Percentiles rank a stretch among this genome's conserved stretches.
These are phyloP conservation scores for Carlito syrichta DNA, from an alignment of 2,113 vertebrate genomes.

Conservation along the genomic window DNA sequence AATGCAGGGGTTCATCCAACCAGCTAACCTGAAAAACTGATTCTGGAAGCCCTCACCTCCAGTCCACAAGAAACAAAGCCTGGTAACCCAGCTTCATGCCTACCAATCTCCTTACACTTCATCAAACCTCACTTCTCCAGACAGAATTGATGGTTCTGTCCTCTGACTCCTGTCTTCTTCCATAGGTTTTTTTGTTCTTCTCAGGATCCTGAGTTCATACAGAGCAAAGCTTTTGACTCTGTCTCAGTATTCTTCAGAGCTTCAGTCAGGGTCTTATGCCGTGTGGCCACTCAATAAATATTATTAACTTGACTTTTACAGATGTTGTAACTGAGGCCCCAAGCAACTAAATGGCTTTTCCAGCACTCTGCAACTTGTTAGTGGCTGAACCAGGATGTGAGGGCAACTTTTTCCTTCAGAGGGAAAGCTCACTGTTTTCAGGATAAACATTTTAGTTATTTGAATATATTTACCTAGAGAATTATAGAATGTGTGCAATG, in stretches of 20 bases:
- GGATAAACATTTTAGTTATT: not conserved
- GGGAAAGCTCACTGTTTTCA: not conserved
- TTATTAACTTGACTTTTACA: conserved; percentile 26
- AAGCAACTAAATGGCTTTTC: conserved; percentile 21
- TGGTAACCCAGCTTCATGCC: not conserved
- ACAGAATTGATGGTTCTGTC: not conserved
- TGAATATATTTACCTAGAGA: not conserved
- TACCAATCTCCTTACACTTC: not conserved
- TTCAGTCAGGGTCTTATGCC: not conserved
- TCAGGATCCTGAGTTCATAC: not conserved
- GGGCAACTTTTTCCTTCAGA: not conserved
- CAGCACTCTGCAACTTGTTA: not conserved
- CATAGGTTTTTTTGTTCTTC: not conserved
- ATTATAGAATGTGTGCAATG: not conserved
- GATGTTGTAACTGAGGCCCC: not conserved
- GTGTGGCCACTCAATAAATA: not conserved
- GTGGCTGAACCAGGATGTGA: not conserved
- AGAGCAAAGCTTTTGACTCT: not conserved
- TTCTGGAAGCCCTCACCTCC: not conserved
- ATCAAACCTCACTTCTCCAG: not conserved
- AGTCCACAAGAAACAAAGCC: not conserved
- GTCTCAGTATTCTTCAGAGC: not conserved
- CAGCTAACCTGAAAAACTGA: not conserved
- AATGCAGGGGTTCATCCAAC: not conserved
- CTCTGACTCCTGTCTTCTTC: not conserved